phyloP scores from a whole-genome alignment of 2,113 vertebrate genomes.

The Pollachius pollachius region DNA sequence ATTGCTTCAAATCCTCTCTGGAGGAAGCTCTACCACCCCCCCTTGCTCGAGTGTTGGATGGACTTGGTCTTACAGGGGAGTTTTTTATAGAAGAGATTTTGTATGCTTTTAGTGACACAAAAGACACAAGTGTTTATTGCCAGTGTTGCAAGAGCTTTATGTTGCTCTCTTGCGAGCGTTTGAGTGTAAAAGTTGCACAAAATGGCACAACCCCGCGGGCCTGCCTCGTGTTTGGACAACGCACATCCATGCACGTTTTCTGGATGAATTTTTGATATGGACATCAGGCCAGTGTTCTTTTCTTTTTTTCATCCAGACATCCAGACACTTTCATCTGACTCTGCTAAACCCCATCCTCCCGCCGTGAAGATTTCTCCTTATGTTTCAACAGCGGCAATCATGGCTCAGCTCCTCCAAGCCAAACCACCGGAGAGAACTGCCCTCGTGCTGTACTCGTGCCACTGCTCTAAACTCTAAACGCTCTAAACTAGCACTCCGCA shows the following conservation, averaged over 20 bases:
- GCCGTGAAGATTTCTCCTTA: slow-evolving; percentile 48
- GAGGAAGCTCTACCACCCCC: slow-evolving; percentile 50
- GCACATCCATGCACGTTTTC: too few relatives aligned
- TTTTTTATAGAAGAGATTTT: too few relatives aligned
- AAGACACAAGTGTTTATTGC: too few relatives aligned
- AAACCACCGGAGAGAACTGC: slow-evolving; percentile 33
- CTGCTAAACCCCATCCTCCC: slow-evolving; percentile 39
- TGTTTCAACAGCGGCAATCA: slow-evolving; percentile 39
- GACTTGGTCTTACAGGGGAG: too few relatives aligned
- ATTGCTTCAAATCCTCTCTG: slow-evolving; percentile 55
- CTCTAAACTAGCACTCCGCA: slow-evolving; percentile 21
- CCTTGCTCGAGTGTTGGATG: too few relatives aligned
- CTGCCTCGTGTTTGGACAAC: too few relatives aligned
- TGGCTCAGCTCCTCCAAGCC: slow-evolving; percentile 38
- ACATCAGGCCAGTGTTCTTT: slow-evolving; percentile 15
- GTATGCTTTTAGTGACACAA: too few relatives aligned
- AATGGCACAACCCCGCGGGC: too few relatives aligned
- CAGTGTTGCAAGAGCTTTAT: too few relatives aligned
- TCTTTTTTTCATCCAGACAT: slow-evolving; percentile 36
- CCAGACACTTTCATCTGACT: slow-evolving; percentile 42
- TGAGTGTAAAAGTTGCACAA: too few relatives aligned
- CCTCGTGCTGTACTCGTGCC: slow-evolving; percentile 13
- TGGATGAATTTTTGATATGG: slow-evolving; percentile 52
- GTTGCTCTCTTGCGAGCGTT: too few relatives aligned
- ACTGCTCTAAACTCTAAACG: slow-evolving; percentile 26